A percentile compares a stretch with the other conserved stretches of the same genome.
These are phyloP conservation scores for Dione juno DNA, from an alignment of 2,888 invertebrate genomes.

Conservation along the genomic window DNA sequence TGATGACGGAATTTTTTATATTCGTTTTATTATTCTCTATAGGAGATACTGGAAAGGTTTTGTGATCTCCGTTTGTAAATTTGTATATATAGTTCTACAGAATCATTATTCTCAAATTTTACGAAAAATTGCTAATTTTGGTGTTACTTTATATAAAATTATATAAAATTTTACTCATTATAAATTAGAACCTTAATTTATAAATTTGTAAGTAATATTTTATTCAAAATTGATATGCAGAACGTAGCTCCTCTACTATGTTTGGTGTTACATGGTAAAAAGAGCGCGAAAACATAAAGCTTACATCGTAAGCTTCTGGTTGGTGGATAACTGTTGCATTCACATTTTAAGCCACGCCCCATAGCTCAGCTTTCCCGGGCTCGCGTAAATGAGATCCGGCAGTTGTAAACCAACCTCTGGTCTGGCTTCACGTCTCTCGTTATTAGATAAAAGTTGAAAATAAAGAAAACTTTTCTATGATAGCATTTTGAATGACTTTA, in stretches of 20 bases:
- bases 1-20: background rate
- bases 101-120: too few relatives aligned
- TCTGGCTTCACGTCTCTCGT: background rate
- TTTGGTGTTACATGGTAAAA: slow-evolving; percentile 19
- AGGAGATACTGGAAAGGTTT: too few relatives aligned
- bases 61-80: too few relatives aligned
- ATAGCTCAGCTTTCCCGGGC: slow-evolving; percentile 23
- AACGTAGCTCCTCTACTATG: background rate
- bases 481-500: background rate
- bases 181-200: background rate
- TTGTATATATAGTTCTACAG: too few relatives aligned
- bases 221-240: background rate
- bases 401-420: slow-evolving; percentile 11
- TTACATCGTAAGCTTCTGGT: slow-evolving; percentile 11
- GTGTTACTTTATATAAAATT: too few relatives aligned
- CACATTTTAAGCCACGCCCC: slow-evolving; percentile 22
- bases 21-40: background rate
- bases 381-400: slow-evolving; percentile 5
- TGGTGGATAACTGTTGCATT: slow-evolving; percentile 24
- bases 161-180: background rate
- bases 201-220: background rate
- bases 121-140: too few relatives aligned
- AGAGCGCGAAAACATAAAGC: slow-evolving; percentile 29
- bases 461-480: background rate
- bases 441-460: slow-evolving; percentile 8